Base-by-base conservation (phyloP, 2,113 vertebrate species). In the Caretta caretta region DNA sequence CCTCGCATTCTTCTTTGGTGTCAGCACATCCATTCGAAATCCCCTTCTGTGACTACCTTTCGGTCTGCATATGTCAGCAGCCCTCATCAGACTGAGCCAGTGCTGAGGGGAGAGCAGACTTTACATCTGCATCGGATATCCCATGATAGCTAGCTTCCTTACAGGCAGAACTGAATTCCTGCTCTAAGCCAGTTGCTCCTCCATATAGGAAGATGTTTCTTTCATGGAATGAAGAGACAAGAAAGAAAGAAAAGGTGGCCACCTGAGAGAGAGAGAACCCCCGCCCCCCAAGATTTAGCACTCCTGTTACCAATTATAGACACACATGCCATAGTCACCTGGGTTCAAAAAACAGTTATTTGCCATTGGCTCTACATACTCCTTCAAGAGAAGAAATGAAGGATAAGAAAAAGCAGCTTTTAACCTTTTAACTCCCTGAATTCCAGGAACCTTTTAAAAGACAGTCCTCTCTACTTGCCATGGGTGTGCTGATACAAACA, bases 11-110 rank as follows among this genome's bases (percentile, higher is more conserved):
- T 87, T 85, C 62, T 84, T 31, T 86, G 80, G 1, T 1, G 35
- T 80, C 50, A 72, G 38, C 8, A 25, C 2, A 0, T 65, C 53
- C 82, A 2, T 2, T 56, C 35, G 81, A 38, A 0, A 0, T 22
- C 87, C 51, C 16, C 16, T 10, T 56, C 31, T 0, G 1, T 31
- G 25, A 81, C 9, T 46, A 1, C 14, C 62, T 25, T n/a, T 9
- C n/a, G 46, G 54, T 48, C n/a, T 72, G 16, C 31, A n/a, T 13
- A 27, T n/a, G n/a, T 62, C 50, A 69, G n/a, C n/a, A 65, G 79
- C 56, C 22, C 6, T 42, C 49, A n/a, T 4, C 17, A 42, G 38
- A 86, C 31, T 72, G 65, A 72, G 19, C 65, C 19, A n/a, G 62
- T 38, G 16, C 17, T 25, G 9, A 5, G n/a, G 11, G 12, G 29